Conservation (phyloP, 2,888 invertebrate genomes). For the Carpatolechia fugitivella region DNA sequence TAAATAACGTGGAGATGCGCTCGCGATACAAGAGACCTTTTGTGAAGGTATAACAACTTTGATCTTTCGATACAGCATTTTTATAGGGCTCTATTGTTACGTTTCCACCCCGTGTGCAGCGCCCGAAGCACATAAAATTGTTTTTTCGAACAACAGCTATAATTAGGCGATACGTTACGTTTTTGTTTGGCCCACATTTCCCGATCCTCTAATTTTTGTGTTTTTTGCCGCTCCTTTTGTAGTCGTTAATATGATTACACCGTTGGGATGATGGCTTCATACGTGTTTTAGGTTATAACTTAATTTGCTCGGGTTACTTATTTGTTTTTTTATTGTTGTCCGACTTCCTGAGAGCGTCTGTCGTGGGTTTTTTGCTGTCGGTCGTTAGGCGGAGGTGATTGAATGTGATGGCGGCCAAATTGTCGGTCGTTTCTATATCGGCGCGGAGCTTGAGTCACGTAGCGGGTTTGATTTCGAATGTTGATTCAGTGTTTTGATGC, state of each 20-base stretch:
- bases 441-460: slow-evolving; percentile 43
- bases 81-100: background rate
- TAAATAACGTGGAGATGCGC: background rate
- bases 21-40: slow-evolving; percentile 2
- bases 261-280: slow-evolving; percentile 79
- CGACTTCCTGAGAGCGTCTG: slow-evolving; percentile 76
- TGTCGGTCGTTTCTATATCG: slow-evolving; percentile 38
- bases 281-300: slow-evolving; percentile 80
- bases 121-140: slow-evolving; percentile 69
- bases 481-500: slow-evolving; percentile 44
- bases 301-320: slow-evolving; percentile 76
- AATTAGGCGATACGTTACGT: slow-evolving; percentile 78
- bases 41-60: slow-evolving; percentile 6
- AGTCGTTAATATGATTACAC: slow-evolving; percentile 80
- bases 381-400: slow-evolving; percentile 74
- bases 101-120: slow-evolving; percentile 52
- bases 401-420: slow-evolving; percentile 74
- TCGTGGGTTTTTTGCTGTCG: slow-evolving; percentile 65
- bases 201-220: slow-evolving; percentile 77
- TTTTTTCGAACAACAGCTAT: slow-evolving; percentile 76
- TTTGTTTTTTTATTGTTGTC: slow-evolving; percentile 76
- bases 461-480: slow-evolving; percentile 48
- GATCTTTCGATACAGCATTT: slow-evolving; percentile 1
- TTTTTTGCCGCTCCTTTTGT: slow-evolving; percentile 78
- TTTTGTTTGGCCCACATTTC: slow-evolving; percentile 80